Evolutionary conservation across 1,140 invertebrate genomes (phyloP).

Genomic region (Leptinotarsa undecemlineata): DNA sequence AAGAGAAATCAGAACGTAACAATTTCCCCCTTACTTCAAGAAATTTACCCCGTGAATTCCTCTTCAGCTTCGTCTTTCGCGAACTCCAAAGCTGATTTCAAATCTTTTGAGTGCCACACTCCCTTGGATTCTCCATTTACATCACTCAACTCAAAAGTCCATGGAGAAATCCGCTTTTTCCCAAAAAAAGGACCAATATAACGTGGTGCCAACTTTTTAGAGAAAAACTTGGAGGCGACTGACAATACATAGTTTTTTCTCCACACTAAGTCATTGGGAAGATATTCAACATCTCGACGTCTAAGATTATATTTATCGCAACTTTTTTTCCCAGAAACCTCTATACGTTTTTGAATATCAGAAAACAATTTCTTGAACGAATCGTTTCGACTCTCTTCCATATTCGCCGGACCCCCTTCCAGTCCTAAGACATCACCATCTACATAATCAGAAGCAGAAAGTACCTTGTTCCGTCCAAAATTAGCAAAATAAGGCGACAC

Average conservation of each 20-base stretch:
- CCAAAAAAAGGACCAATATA: slow-evolving; percentile 34
- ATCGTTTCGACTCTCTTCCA: slow-evolving; percentile 7
- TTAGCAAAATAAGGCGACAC: slow-evolving; percentile 42
- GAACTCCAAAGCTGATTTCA: neutral
- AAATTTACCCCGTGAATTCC: no score
- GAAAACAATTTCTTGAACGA: slow-evolving; percentile 9
- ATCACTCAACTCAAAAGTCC: slow-evolving; percentile 19
- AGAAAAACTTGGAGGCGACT: slow-evolving; percentile 32
- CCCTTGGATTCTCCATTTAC: slow-evolving; percentile 11
- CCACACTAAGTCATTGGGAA: slow-evolving; percentile 26
- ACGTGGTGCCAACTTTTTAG: slow-evolving; percentile 33
- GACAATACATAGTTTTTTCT: slow-evolving; percentile 33
- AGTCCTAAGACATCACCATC: neutral
- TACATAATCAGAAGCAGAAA: slow-evolving; percentile 24
- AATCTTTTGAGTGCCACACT: slow-evolving; percentile 19
- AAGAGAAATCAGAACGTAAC: no score
- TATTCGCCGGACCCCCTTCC: neutral
- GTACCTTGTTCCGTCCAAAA: slow-evolving; percentile 33
- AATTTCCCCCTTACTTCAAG: no score
- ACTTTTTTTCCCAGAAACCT: neutral
- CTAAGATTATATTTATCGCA: slow-evolving; percentile 34
- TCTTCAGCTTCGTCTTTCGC: neutral
- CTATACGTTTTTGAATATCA: slow-evolving; percentile 2
- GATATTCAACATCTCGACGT: slow-evolving; percentile 23
- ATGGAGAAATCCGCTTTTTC: neutral